Conservation (phyloP, 2,797 vertebrate species). For the Phaenicophaeus curvirostris region DNA sequence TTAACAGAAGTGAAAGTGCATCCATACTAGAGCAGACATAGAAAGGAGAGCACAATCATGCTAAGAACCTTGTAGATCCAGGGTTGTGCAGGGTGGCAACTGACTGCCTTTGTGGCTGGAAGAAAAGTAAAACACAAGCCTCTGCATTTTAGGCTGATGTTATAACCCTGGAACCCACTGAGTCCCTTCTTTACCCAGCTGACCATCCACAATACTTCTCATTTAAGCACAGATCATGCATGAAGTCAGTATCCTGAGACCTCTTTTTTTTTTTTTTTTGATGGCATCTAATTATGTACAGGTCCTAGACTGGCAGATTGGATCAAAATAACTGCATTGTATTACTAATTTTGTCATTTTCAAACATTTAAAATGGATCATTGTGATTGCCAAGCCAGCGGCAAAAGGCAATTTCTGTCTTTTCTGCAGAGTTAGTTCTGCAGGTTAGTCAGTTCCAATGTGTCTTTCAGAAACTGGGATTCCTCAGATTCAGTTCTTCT, state of each 20-base stretch:
- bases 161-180: accelerated
- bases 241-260: neutral
- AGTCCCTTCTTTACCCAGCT: neutral
- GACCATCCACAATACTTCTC: neutral
- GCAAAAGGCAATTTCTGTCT: neutral
- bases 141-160: neutral
- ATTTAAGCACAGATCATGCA: neutral
- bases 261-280: neutral
- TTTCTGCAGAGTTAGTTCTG: neutral
- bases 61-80: neutral
- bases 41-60: neutral
- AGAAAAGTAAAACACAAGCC: neutral
- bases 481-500: neutral
- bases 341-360: neutral
- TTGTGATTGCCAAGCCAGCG: neutral
- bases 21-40: neutral
- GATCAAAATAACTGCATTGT: neutral
- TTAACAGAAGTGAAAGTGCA: accelerated
- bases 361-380: neutral
- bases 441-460: neutral
- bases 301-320: neutral
- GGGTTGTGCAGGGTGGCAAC: neutral
- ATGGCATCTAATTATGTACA: neutral
- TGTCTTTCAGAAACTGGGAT: neutral
- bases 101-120: accelerated